Conservation (phyloP, 2,888 invertebrate species). For the Phortica magna region DNA sequence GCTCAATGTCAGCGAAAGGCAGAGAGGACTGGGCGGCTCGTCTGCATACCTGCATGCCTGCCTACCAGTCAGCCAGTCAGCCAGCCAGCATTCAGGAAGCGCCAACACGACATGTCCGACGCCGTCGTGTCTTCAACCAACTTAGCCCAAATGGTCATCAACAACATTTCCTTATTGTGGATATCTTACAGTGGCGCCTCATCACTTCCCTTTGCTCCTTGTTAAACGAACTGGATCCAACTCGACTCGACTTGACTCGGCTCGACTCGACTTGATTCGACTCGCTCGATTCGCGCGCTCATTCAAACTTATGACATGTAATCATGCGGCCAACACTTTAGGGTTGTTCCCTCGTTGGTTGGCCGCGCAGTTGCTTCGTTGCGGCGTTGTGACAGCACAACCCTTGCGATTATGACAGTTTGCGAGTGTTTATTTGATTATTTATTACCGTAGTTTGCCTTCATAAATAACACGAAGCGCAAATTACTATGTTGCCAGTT, state of each 20-base stretch:
- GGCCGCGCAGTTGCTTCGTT: conserved; percentile 13
- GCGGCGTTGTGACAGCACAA: conserved; percentile 33
- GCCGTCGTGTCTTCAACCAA: not conserved
- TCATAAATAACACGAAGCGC: conserved; percentile 61
- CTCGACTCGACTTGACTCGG: conserved; percentile 33
- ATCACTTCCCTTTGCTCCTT: conserved; percentile 19
- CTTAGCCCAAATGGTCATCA: conserved; percentile 28
- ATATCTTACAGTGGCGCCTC: conserved; percentile 22
- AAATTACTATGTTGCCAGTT: conserved; percentile 49
- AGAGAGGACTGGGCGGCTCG: not conserved
- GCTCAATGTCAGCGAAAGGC: not conserved
- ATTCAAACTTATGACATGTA: conserved; percentile 43
- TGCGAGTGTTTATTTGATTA: conserved; percentile 68
- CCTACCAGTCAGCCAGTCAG: not conserved
- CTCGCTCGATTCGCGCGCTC: conserved; percentile 39
- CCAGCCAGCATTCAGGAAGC: conserved; percentile 19
- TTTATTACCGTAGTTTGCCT: conserved; percentile 71
- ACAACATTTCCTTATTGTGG: conserved; percentile 45
- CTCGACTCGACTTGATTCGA: conserved; percentile 37
- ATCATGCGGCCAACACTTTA: conserved; percentile 26
- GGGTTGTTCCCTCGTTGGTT: conserved; percentile 29
- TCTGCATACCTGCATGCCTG: not conserved
- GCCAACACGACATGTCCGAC: not conserved
- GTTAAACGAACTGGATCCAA: conserved; percentile 32
- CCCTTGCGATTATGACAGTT: conserved; percentile 61